These are phyloP conservation scores for Chrysocyon brachyurus DNA, from an alignment of 2,797 vertebrate genomes.

Conservation along the genomic window DNA sequence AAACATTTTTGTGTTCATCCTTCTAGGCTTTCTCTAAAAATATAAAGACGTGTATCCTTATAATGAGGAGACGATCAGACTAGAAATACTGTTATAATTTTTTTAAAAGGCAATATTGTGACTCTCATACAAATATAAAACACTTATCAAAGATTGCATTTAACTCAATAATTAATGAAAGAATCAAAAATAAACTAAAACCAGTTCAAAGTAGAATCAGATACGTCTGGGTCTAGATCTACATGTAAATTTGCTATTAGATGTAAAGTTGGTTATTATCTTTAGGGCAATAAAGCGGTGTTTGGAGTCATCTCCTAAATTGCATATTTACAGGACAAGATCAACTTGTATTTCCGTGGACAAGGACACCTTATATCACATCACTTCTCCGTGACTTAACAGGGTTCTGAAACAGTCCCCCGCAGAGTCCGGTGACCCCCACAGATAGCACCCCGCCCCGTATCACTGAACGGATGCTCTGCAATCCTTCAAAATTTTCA, in stretches of 20 bases:
- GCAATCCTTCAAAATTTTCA: neutral
- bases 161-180: slow-evolving; percentile 18
- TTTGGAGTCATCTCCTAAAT: slow-evolving; percentile 23
- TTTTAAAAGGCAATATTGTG: slow-evolving; percentile 10
- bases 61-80: neutral
- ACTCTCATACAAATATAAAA: neutral
- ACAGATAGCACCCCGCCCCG: neutral
- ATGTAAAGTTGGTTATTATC: neutral
- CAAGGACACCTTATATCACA: neutral
- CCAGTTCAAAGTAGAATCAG: neutral
- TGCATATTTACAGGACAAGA: slow-evolving; percentile 1
- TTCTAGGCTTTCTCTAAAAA: slow-evolving; percentile 8
- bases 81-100: slow-evolving; percentile 13
- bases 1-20: slow-evolving; percentile 3
- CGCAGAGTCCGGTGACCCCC: neutral
- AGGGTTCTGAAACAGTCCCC: neutral
- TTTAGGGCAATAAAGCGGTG: neutral
- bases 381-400: neutral
- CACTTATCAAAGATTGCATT: slow-evolving; percentile 31
- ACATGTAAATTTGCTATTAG: neutral
- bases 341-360: neutral
- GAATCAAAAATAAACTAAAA: neutral
- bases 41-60: neutral
- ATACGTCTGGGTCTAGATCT: neutral
- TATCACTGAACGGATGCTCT: neutral